These are phyloP conservation scores for Phasianus colchicus DNA, from an alignment of 2,113 vertebrate species.

Conservation along the genomic window DNA sequence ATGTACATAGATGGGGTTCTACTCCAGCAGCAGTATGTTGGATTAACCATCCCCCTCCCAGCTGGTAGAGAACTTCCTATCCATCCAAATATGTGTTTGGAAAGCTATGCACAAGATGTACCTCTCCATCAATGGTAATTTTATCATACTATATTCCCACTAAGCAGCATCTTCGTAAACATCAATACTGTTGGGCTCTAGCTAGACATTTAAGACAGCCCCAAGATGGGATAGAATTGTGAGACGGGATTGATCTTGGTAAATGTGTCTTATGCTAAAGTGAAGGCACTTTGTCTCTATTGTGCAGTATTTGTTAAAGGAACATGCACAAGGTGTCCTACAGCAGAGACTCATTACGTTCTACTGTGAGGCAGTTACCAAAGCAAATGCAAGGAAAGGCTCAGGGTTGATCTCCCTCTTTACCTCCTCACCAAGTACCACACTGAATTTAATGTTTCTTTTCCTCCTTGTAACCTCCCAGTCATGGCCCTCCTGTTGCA, in stretches of 20 bases:
- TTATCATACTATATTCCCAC: not conserved
- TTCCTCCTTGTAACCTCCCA: not conserved
- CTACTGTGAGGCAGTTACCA: not conserved
- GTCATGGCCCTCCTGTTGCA: rapidly evolving
- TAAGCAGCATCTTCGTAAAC: not conserved
- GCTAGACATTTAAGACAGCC: not conserved
- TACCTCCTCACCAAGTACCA: not conserved
- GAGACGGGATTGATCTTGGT: not conserved
- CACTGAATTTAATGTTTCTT: not conserved
- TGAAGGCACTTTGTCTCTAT: not conserved
- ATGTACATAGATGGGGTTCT: not conserved
- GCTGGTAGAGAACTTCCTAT: not conserved
- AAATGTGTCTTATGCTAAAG: not conserved
- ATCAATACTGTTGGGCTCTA: not conserved
- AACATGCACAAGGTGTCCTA: not conserved
- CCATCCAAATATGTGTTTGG: not conserved
- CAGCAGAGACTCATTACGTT: not conserved
- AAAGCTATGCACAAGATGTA: not conserved
- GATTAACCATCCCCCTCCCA: not conserved
- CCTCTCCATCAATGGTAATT: not conserved
- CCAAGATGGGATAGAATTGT: not conserved
- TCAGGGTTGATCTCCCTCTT: not conserved
- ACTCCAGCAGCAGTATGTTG: not conserved
- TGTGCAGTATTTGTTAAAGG: not conserved
- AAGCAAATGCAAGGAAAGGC: not conserved